phyloP scores from a whole-genome alignment of 2,113 vertebrate species.

The Centropristis striata region DNA sequence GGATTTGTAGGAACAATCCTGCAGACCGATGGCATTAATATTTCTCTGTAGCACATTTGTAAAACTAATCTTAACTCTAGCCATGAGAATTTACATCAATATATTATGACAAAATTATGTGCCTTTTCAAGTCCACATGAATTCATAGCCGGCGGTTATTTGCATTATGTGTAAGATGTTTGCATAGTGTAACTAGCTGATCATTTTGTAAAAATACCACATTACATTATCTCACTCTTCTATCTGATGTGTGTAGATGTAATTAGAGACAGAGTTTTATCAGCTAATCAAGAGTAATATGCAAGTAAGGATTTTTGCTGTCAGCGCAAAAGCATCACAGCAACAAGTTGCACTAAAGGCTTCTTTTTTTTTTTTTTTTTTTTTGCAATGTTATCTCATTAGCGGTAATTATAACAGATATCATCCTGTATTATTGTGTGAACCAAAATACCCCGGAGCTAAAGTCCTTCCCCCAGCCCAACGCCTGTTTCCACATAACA shows the following conservation, averaged over 20 bases:
- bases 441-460: constrained; percentile 71
- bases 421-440: constrained; percentile 73
- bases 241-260: constrained; percentile 56
- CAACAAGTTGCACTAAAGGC: constrained; percentile 72
- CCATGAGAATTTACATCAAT: constrained; percentile 59
- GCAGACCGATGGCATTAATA: constrained; percentile 47
- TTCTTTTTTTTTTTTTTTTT: constrained; percentile 32
- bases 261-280: constrained; percentile 66
- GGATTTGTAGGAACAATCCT: constrained; percentile 56
- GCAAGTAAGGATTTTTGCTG: constrained; percentile 50
- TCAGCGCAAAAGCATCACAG: constrained; percentile 53
- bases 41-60: constrained; percentile 40
- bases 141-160: constrained; percentile 67
- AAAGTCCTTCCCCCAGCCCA: constrained; percentile 65
- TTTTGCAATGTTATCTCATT: constrained; percentile 80
- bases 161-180: constrained; percentile 62
- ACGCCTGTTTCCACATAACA: constrained; percentile 74
- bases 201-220: constrained; percentile 62
- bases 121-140: constrained; percentile 58
- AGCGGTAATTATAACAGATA: constrained; percentile 84
- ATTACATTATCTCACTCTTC: constrained; percentile 58
- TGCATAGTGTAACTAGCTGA: constrained; percentile 55
- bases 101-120: constrained; percentile 64
- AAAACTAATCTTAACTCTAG: constrained; percentile 34
- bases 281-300: constrained; percentile 54